These are phyloP conservation scores for Andinoacara biseriatus DNA, from an alignment of 2,113 vertebrate species.

Conservation along the genomic window DNA sequence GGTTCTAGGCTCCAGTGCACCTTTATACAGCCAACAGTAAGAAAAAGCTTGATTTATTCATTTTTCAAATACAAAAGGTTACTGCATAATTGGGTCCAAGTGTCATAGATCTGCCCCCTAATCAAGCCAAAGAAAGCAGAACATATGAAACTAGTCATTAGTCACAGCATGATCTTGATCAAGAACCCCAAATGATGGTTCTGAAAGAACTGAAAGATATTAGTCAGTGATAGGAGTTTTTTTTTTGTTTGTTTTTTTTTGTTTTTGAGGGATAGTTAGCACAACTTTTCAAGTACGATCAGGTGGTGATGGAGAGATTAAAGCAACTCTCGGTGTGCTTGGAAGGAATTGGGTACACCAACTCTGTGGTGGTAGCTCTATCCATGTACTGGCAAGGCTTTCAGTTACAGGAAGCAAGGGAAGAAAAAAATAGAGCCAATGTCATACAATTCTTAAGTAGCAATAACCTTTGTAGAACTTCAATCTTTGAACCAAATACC, in stretches of 20 bases:
- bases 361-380: too few relatives aligned
- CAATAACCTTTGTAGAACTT: background rate
- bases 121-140: background rate
- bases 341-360: background rate
- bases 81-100: background rate
- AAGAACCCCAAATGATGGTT: background rate
- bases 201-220: background rate
- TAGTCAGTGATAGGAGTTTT: background rate
- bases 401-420: background rate
- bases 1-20: background rate
- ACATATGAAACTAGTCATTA: background rate
- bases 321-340: background rate
- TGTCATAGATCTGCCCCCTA: background rate
- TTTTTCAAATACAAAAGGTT: background rate
- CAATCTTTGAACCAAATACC: constrained; percentile 1
- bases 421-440: background rate
- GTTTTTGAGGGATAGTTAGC: background rate
- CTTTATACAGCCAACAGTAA: background rate
- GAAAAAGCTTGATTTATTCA: background rate
- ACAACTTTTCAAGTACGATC: background rate
- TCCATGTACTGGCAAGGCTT: background rate
- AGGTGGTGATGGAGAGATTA: background rate
- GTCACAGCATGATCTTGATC: background rate
- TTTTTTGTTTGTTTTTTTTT: background rate
- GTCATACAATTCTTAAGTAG: background rate